Conservation (phyloP, 30 jellyfish, hydroid and myxozoan species). For the Nemopilema nomurai region DNA sequence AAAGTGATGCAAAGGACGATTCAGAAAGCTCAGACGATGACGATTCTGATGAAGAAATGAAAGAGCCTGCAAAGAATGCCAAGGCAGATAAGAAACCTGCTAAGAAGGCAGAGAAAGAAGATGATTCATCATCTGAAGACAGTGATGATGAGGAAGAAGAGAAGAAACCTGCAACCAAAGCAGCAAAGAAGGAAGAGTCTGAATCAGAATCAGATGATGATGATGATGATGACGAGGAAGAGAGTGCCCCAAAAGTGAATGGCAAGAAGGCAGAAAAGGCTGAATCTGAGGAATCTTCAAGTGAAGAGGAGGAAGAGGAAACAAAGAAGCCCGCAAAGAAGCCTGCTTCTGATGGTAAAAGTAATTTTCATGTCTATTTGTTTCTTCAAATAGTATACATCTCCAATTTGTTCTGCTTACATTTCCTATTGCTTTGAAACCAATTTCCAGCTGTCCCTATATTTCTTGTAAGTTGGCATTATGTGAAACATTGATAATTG, state of each 20-base stretch:
- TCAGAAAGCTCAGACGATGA: slow-evolving; percentile 54
- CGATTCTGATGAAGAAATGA: slow-evolving; percentile 62
- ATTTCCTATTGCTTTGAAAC: background rate
- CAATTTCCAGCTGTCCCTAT: no score
- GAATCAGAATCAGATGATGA: slow-evolving; percentile 25
- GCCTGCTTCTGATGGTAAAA: background rate
- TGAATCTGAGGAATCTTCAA: slow-evolving; percentile 34
- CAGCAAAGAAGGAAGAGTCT: slow-evolving; percentile 19
- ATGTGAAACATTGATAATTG: background rate
- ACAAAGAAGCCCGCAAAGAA: slow-evolving; percentile 3
- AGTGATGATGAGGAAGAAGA: slow-evolving; percentile 47
- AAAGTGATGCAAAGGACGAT: background rate
- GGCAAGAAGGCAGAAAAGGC: slow-evolving; percentile 19
- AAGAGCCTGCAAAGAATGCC: slow-evolving; percentile 5
- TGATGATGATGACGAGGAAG: slow-evolving; percentile 49
- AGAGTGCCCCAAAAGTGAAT: slow-evolving; percentile 2
- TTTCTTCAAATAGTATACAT: no score
- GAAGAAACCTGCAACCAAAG: slow-evolving; percentile 20
- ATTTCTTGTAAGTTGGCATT: no score
- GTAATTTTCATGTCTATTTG: background rate
- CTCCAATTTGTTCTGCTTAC: background rate
- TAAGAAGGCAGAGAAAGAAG: slow-evolving; percentile 49
- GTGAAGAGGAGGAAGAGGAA: slow-evolving; percentile 57
- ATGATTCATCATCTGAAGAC: slow-evolving; percentile 38
- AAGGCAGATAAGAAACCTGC: background rate